Conservation (phyloP, 30 jellyfish, hydroid and myxozoan species). For the Turritopsis dohrnii region DNA sequence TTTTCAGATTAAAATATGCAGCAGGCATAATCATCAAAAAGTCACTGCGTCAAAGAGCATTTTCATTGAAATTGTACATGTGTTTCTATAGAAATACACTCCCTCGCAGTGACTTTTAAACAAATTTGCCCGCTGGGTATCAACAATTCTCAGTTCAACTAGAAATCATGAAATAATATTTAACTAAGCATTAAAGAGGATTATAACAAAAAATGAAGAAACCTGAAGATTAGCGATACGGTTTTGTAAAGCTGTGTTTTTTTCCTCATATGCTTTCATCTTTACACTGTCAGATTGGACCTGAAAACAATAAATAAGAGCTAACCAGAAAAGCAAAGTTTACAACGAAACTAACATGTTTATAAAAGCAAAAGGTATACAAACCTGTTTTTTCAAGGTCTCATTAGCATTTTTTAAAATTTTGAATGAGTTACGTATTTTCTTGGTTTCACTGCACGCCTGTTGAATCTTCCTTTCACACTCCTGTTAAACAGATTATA, state of each 20-base stretch:
- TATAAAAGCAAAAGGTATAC: background rate
- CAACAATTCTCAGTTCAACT: too few relatives aligned
- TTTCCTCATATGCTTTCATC: conserved; percentile 48
- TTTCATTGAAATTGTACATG: too few relatives aligned
- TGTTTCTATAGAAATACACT: too few relatives aligned
- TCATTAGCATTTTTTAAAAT: conserved; percentile 66
- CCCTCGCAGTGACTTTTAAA: too few relatives aligned
- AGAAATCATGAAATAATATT: too few relatives aligned
- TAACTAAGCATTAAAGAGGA: too few relatives aligned
- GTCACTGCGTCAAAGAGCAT: too few relatives aligned
- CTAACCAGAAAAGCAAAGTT: background rate
- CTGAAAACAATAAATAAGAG: conserved; percentile 15
- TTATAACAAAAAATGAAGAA: too few relatives aligned
- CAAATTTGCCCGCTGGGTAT: too few relatives aligned
- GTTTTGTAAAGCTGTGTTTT: conserved; percentile 37
- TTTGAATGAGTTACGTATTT: conserved; percentile 50
- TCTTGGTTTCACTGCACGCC: conserved; percentile 30
- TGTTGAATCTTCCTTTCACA: background rate
- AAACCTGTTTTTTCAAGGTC: conserved; percentile 54
- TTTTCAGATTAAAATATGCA: too few relatives aligned
- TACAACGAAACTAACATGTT: background rate
- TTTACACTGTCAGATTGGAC: conserved; percentile 33
- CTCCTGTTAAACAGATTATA: background rate
- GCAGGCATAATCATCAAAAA: too few relatives aligned
- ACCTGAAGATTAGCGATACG: conserved; percentile 67